Conservation (phyloP, 1,140 invertebrate genomes). For the Bombus superbus region DNA sequence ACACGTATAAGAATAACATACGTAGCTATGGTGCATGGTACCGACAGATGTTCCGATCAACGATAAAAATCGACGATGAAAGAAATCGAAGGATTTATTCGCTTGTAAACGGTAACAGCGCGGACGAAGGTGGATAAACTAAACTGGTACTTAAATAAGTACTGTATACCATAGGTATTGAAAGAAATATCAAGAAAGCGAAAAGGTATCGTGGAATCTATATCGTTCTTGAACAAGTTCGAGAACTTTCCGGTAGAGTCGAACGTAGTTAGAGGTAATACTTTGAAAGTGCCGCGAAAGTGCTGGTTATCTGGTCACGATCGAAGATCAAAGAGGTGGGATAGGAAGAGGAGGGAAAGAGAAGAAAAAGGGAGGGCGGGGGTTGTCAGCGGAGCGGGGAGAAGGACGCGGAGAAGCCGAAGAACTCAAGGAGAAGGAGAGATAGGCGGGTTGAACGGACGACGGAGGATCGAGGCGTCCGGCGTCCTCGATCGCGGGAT, state of each 20-base stretch:
- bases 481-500: slow-evolving; percentile 72
- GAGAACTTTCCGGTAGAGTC: slow-evolving; percentile 38
- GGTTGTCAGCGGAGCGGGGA: slow-evolving; percentile 7
- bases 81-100: not conserved
- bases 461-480: slow-evolving; percentile 67
- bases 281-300: slow-evolving; percentile 55
- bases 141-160: not conserved
- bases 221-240: not conserved
- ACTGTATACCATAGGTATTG: too few species aligned
- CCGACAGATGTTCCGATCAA: not conserved
- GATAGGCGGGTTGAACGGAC: slow-evolving; percentile 73
- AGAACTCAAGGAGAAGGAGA: slow-evolving; percentile 49
- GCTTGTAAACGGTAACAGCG: not conserved
- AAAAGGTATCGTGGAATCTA: not conserved
- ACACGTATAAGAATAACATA: not conserved
- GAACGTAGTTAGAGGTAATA: slow-evolving; percentile 24
- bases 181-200: not conserved
- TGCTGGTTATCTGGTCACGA: slow-evolving; percentile 53
- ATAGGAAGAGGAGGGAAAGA: slow-evolving; percentile 4
- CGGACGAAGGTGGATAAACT: not conserved
- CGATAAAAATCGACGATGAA: not conserved
- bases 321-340: slow-evolving; percentile 46
- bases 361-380: not conserved
- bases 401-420: slow-evolving; percentile 36
- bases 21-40: not conserved